Evolutionary conservation across 2,888 invertebrate species (phyloP).

Genomic region (Oxycera nigricornis): DNA sequence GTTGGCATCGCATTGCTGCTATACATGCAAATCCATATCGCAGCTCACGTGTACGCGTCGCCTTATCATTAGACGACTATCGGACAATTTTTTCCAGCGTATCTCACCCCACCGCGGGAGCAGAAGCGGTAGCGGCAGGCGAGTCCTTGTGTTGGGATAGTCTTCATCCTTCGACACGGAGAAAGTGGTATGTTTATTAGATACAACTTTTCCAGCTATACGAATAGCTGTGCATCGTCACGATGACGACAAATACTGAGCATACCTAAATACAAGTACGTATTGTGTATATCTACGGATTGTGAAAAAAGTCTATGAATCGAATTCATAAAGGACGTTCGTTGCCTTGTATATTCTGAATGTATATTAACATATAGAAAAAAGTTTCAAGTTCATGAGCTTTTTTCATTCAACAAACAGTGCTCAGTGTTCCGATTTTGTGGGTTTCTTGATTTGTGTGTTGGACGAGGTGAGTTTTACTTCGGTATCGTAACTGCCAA

Average conservation of each 20-base stretch:
- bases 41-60: conserved; percentile 40
- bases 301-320: conserved; percentile 32
- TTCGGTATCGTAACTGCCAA: too few species aligned
- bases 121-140: conserved; percentile 7
- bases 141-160: conserved; percentile 42
- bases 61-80: conserved; percentile 34
- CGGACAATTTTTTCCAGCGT: conserved; percentile 5
- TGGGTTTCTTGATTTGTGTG: conserved; percentile 6
- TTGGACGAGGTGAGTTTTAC: too few species aligned
- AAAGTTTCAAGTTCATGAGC: conserved; percentile 37
- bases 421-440: conserved; percentile 31
- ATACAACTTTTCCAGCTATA: conserved; percentile 35
- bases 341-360: conserved; percentile 23
- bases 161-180: conserved; percentile 37
- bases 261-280: conserved; percentile 8
- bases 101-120: conserved; percentile 18
- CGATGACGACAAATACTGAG: conserved; percentile 23
- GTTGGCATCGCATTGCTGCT: conserved; percentile 22
- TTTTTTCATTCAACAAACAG: conserved; percentile 34
- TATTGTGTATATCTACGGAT: conserved; percentile 9
- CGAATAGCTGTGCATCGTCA: background rate
- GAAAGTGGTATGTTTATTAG: conserved; percentile 44
- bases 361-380: conserved; percentile 31
- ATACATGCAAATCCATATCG: conserved; percentile 40
- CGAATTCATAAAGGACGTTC: conserved; percentile 37